A percentile compares a stretch with the other conserved stretches of the same genome.
phyloP scores from a whole-genome alignment of 2,888 invertebrate species.

The Drosophila kuntzei region DNA sequence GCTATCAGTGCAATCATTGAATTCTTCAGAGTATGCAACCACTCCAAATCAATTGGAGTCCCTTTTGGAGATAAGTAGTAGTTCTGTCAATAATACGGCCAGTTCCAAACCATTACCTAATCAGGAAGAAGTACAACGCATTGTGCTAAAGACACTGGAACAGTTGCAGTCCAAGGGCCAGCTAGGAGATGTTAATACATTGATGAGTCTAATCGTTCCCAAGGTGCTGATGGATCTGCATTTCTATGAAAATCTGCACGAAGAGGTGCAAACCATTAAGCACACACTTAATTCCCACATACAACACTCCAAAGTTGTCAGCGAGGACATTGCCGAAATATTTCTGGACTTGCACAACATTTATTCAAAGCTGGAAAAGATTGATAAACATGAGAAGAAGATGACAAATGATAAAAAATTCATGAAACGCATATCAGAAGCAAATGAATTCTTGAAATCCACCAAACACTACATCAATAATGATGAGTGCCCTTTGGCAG shows the following conservation, averaged over 20 bases:
- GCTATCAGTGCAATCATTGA: no score
- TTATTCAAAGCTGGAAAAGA: constrained; percentile 46
- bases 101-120: not conserved
- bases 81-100: not conserved
- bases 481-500: not conserved
- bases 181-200: constrained; percentile 1
- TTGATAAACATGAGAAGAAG: not conserved
- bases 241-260: constrained; percentile 8
- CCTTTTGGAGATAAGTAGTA: constrained; percentile 6
- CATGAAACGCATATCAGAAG: constrained; percentile 12
- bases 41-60: constrained; percentile 3
- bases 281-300: constrained; percentile 17
- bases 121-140: constrained; percentile 8
- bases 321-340: constrained; percentile 63
- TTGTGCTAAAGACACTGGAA: constrained; percentile 30
- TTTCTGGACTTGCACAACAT: constrained; percentile 64
- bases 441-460: constrained; percentile 21
- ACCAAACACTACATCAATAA: constrained; percentile 44
- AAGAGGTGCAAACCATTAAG: constrained; percentile 33
- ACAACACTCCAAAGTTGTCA: constrained; percentile 30
- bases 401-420: not conserved
- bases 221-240: constrained; percentile 43
- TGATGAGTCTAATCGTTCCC: constrained; percentile 42
- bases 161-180: constrained; percentile 18
- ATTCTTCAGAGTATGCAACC: no score